Conservation (phyloP, 2,797 vertebrate species). For the Onychomys leucogaster region DNA sequence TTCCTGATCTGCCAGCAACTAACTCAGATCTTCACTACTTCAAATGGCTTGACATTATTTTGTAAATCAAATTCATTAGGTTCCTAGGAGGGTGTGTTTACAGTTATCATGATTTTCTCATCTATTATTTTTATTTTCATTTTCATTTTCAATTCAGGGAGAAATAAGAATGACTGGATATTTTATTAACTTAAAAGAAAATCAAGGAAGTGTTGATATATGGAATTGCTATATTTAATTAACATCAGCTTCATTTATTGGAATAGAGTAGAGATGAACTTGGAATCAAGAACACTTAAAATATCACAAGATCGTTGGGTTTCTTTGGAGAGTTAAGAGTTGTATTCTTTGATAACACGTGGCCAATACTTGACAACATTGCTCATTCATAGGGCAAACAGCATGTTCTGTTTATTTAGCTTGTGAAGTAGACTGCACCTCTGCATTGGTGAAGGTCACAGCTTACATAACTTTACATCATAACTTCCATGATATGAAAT, state of each 20-base stretch:
- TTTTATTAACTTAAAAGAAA: constrained; percentile 40
- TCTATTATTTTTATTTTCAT: not conserved
- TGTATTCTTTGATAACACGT: not conserved
- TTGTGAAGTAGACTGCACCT: fast-evolving
- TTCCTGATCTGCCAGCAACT: not conserved
- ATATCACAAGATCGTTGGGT: not conserved
- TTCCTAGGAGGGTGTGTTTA: not conserved
- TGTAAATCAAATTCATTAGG: not conserved
- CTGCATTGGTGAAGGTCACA: not conserved
- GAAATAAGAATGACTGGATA: not conserved
- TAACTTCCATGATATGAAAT: not conserved
- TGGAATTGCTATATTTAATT: not conserved
- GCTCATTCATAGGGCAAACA: not conserved
- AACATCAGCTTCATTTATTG: not conserved
- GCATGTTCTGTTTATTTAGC: not conserved
- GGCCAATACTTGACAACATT: not conserved
- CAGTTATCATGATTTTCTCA: not conserved
- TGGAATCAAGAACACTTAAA: not conserved
- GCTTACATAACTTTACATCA: not conserved
- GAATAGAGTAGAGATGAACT: not conserved
- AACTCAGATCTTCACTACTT: not conserved
- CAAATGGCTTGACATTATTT: not conserved
- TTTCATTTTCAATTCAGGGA: constrained; percentile 9
- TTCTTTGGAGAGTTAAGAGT: not conserved
- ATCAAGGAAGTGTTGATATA: not conserved